These are phyloP conservation scores for Pseudomyrmex dendroicus DNA, from an alignment of 1,140 invertebrate species.

Conservation along the genomic window DNA sequence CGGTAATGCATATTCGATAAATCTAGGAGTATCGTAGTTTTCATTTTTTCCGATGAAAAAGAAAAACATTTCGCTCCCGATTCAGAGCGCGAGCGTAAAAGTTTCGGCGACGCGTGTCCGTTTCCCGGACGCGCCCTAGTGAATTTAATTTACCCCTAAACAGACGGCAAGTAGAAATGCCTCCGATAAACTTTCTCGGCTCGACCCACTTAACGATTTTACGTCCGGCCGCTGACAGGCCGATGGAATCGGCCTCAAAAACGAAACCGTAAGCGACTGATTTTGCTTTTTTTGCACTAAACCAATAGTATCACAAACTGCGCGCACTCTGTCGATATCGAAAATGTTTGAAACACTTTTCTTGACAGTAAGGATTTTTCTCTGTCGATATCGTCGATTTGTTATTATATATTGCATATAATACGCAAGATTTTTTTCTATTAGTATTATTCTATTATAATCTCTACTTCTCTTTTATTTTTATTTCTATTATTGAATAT, in stretches of 20 bases:
- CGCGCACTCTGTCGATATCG: no score
- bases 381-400: not conserved
- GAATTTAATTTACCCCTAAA: conserved; percentile 59
- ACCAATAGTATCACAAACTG: not conserved
- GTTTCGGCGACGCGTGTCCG: conserved; percentile 21
- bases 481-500: not conserved
- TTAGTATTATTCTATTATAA: not conserved
- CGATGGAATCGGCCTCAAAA: conserved; percentile 53
- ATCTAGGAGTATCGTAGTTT: not conserved
- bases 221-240: conserved; percentile 69
- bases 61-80: not conserved
- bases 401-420: not conserved
- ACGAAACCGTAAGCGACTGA: not conserved
- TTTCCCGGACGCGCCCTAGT: conserved; percentile 5
- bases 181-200: conserved; percentile 59
- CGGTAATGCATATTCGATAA: not conserved
- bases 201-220: conserved; percentile 78
- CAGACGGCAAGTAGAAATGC: conserved; percentile 30
- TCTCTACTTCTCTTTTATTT: not conserved
- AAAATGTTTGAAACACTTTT: not conserved
- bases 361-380: not conserved
- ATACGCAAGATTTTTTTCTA: not conserved
- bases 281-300: conserved; percentile 24
- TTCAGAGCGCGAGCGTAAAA: conserved; percentile 24
- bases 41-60: no score